These are phyloP conservation scores for Stercorarius parasiticus DNA, from an alignment of 2,113 vertebrate species.

Conservation along the genomic window DNA sequence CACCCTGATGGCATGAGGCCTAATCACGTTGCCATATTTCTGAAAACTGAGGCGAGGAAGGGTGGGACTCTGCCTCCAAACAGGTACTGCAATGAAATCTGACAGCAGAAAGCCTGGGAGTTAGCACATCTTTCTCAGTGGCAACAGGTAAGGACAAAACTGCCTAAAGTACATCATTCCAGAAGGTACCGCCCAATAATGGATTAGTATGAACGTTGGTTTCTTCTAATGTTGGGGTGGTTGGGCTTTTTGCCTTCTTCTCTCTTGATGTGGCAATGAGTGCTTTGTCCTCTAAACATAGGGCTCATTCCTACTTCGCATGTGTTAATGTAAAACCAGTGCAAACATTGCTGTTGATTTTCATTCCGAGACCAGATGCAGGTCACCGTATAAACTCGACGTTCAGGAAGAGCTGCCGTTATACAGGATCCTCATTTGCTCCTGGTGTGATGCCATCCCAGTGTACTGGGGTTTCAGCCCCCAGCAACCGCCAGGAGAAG, in stretches of 20 bases:
- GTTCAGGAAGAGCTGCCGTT: neutral
- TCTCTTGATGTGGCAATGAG: neutral
- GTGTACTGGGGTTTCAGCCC: neutral
- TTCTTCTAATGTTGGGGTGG: neutral
- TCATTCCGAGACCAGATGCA: neutral
- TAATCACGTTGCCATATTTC: neutral
- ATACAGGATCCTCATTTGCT: neutral
- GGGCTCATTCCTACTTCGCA: neutral
- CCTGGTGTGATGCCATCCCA: neutral
- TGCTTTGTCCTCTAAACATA: neutral
- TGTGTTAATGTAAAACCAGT: neutral
- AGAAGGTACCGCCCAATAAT: neutral
- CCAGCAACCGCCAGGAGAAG: neutral
- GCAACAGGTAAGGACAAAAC: neutral
- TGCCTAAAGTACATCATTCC: neutral
- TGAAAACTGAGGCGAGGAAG: neutral
- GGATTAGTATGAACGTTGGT: neutral
- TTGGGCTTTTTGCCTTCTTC: accelerated
- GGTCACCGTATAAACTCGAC: neutral
- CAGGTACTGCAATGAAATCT: neutral
- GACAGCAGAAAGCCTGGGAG: neutral
- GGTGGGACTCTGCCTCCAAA: neutral
- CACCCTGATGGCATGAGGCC: neutral
- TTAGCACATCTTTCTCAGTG: neutral
- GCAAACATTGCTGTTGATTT: neutral